Evolutionary conservation across 1,140 invertebrate genomes (phyloP), one percentile per base, ranked within the genome.

Genomic region (Megathymus violae): DNA sequence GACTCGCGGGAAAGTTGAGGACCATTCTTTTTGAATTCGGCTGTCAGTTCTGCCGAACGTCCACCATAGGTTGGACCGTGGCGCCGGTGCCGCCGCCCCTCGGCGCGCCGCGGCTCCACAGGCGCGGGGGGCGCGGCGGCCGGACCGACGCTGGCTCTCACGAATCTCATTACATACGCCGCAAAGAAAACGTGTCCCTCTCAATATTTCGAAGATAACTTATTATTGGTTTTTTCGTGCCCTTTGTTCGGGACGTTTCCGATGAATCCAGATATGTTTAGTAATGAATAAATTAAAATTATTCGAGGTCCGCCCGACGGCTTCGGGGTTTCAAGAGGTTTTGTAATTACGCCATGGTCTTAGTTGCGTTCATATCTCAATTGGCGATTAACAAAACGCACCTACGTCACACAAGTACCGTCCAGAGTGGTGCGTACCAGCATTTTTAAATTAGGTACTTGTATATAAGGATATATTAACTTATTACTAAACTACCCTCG

Each of bases 1-100:
- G 70, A 69, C 69, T 71, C 52, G 66, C 63, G 51, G 62, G 63
- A 77, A 70, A 67, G 64, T 66, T 41, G 61, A 69, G 67, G 71
- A 71, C 62, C 58, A 78, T 71, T 76, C 76, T 75, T 82, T 76
- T 78, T 77, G 72, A 76, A 81, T 75, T 67, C 74, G 78, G 68
- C 81, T 84, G 78, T 81, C 81, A 80, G 71, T 81, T 59, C 36
- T 22, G 9, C 16, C 34, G 19, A 43, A 25, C 63, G 60, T 14
- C 80, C 78, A 77, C 43, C 60, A 43, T 61, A 19, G 4, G 7
- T 40, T 44, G 80, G 72, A 0, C 75, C 58, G 10, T 46, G 36
- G 17, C 5, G 36, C 47, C 34, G 10, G 43, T 6, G n/a, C n/a
- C 38, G 5, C 14, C 40, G 51, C 38, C 13, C 22, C 15, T 48